Conservation (phyloP, 2,113 vertebrate genomes). For the Hylia prasina region DNA sequence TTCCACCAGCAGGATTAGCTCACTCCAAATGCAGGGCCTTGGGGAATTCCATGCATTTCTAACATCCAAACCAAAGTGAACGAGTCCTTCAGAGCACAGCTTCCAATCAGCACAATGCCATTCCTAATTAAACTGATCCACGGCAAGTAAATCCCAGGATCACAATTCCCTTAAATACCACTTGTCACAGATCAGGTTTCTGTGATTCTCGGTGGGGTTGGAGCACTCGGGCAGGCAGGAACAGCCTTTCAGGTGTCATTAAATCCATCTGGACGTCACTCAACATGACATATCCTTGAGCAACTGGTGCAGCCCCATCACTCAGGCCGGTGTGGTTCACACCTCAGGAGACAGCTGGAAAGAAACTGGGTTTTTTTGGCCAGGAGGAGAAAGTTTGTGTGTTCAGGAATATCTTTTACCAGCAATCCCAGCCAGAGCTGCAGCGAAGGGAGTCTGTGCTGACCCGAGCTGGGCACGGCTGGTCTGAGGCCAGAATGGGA, state of each 20-base stretch:
- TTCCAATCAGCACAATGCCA: background rate
- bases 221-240: background rate
- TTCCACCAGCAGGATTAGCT: background rate
- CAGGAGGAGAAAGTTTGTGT: background rate
- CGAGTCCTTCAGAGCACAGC: background rate
- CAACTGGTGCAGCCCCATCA: background rate
- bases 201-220: background rate
- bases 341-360: background rate
- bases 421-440: background rate
- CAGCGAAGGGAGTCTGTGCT: background rate
- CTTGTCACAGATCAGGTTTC: background rate
- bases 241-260: background rate
- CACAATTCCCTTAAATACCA: background rate
- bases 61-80: background rate
- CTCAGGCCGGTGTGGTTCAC: background rate
- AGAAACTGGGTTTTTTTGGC: fast-evolving
- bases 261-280: background rate
- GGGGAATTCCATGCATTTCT: background rate
- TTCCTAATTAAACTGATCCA: background rate
- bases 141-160: background rate
- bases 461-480: background rate
- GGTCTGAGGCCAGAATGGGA: background rate
- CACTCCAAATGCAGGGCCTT: background rate
- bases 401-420: background rate
- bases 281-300: background rate